phyloP scores from a whole-genome alignment of 2,113 vertebrate genomes.

The Natator depressus region DNA sequence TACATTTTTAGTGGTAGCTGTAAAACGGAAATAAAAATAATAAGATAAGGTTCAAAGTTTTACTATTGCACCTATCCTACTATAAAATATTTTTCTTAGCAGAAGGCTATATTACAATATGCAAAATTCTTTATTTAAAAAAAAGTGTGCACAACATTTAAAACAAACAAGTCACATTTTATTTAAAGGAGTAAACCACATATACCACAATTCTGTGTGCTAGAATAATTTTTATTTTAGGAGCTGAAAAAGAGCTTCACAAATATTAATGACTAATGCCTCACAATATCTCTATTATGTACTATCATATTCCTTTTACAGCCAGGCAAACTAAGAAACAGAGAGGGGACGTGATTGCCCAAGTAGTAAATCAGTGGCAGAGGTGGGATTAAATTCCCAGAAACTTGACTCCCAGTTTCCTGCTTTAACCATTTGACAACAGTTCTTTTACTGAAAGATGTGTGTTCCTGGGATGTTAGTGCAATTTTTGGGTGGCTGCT shows the following conservation, averaged over 20 bases:
- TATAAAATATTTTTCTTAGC: not conserved
- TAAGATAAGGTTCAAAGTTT: not conserved
- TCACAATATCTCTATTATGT: not conserved
- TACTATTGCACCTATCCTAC: not conserved
- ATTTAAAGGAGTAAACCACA: not conserved
- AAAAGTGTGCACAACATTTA: accelerated
- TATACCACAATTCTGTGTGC: not conserved
- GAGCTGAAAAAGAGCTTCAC: not conserved
- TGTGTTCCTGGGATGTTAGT: no score
- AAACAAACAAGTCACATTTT: not conserved
- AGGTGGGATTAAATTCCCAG: not conserved
- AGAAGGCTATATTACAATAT: accelerated
- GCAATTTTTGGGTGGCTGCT: not conserved
- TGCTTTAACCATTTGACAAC: not conserved
- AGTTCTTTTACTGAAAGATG: no score
- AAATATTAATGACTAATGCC: not conserved
- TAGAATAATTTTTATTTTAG: not conserved
- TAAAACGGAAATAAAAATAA: not conserved
- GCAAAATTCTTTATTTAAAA: not conserved
- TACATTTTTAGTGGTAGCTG: not conserved
- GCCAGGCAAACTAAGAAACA: not conserved
- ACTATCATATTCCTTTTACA: not conserved
- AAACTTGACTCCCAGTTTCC: not conserved
- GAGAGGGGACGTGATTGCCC: not conserved
- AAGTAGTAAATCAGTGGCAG: not conserved